A percentile compares a stretch with the other conserved stretches of the same genome.
phyloP scores from a whole-genome alignment of 2,797 vertebrate species.

The Lutjanus argentimaculatus region DNA sequence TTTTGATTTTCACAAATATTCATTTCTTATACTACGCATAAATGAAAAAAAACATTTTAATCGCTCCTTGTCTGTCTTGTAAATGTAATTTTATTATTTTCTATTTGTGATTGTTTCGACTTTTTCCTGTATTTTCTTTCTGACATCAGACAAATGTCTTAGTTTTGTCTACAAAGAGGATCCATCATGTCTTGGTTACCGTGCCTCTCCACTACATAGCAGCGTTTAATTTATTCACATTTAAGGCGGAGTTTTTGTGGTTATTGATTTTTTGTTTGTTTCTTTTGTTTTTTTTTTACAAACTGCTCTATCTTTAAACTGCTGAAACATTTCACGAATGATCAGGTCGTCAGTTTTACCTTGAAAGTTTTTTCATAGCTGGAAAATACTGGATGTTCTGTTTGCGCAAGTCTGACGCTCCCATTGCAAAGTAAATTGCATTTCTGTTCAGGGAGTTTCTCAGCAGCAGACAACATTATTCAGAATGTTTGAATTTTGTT shows the following conservation, averaged over 20 bases:
- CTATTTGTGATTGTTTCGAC: background rate
- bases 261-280: background rate
- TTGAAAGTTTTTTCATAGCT: background rate
- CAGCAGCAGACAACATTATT: background rate
- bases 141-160: too few relatives aligned
- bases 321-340: background rate
- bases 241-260: background rate
- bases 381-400: background rate
- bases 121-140: too few relatives aligned
- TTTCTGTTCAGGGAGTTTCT: background rate
- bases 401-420: background rate
- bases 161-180: too few relatives aligned
- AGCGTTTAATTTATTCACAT: background rate
- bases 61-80: too few relatives aligned
- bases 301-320: background rate
- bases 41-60: background rate
- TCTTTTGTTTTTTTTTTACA: background rate
- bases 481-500: background rate
- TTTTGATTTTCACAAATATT: background rate
- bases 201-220: background rate
- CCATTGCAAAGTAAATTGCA: background rate
- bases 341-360: background rate
- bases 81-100: background rate
- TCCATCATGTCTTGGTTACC: background rate
- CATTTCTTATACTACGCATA: background rate